These are phyloP conservation scores for Steatocranus sp. DNA, from an alignment of 2,797 vertebrate species.

Conservation along the genomic window DNA sequence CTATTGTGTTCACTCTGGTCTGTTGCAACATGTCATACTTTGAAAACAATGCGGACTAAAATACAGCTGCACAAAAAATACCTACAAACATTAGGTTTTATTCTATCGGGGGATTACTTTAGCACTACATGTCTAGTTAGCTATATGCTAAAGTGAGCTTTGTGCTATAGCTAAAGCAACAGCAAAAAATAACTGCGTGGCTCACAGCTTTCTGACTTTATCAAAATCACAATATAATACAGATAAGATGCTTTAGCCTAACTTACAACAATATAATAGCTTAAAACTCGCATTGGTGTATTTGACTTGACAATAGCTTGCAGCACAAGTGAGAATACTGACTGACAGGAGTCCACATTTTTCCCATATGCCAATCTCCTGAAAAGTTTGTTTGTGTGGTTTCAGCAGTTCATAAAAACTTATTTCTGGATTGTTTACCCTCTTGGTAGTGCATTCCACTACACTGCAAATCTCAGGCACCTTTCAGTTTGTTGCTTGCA, in stretches of 20 bases:
- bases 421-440: neutral
- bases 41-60: neutral
- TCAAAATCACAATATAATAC: neutral
- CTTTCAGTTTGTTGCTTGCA: neutral
- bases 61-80: neutral
- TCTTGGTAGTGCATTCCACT: neutral
- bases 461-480: neutral
- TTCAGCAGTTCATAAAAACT: neutral
- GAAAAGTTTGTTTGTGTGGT: neutral
- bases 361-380: neutral
- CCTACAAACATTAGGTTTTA: neutral
- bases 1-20: neutral
- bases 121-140: neutral
- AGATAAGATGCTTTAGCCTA: neutral
- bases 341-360: neutral
- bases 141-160: neutral
- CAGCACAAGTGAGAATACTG: neutral
- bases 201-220: neutral
- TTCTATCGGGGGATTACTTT: accelerated
- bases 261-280: neutral
- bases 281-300: neutral
- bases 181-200: neutral
- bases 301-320: neutral
- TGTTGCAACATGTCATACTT: neutral
- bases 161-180: neutral